These are phyloP conservation scores for Proterorhinus semilunaris DNA, from an alignment of 2,113 vertebrate genomes.

Conservation along the genomic window DNA sequence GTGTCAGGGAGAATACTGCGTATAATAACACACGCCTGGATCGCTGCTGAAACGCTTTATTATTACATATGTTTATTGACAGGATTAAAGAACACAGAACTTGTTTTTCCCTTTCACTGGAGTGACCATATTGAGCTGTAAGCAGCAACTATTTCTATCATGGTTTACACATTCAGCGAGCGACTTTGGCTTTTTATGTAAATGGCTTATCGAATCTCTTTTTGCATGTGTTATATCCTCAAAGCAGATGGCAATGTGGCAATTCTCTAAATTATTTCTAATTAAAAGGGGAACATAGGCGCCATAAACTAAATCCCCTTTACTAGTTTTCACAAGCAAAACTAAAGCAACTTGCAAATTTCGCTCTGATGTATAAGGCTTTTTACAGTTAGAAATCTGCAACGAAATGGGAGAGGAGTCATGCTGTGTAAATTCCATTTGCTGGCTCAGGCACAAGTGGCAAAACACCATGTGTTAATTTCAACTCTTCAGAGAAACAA, in stretches of 20 bases:
- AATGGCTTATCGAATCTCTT: conserved; percentile 42
- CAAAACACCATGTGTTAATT: conserved; percentile 20
- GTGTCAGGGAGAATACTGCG: conserved; percentile 49
- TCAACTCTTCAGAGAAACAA: conserved; percentile 20
- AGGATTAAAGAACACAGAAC: neutral
- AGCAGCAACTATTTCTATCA: neutral
- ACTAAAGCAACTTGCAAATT: conserved; percentile 37
- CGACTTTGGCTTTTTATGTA: conserved; percentile 46
- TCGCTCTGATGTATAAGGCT: conserved; percentile 44
- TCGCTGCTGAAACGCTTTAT: conserved; percentile 1
- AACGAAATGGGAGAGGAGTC: conserved; percentile 23
- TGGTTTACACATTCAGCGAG: conserved; percentile 21
- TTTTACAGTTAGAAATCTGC: conserved; percentile 40
- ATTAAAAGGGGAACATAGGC: conserved; percentile 56
- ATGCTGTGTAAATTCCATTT: conserved; percentile 34
- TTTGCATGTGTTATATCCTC: conserved; percentile 55
- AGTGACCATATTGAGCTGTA: conserved; percentile 13
- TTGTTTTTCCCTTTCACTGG: conserved; percentile 10
- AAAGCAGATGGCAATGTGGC: conserved; percentile 66
- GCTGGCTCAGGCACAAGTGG: conserved; percentile 24
- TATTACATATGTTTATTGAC: conserved; percentile 1
- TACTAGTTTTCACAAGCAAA: conserved; percentile 30
- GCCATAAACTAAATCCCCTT: conserved; percentile 41
- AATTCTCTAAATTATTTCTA: conserved; percentile 61
- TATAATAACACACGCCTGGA: conserved; percentile 35